Conservation (phyloP, 1,140 invertebrate species). For the Plectrocnemia conspersa region DNA sequence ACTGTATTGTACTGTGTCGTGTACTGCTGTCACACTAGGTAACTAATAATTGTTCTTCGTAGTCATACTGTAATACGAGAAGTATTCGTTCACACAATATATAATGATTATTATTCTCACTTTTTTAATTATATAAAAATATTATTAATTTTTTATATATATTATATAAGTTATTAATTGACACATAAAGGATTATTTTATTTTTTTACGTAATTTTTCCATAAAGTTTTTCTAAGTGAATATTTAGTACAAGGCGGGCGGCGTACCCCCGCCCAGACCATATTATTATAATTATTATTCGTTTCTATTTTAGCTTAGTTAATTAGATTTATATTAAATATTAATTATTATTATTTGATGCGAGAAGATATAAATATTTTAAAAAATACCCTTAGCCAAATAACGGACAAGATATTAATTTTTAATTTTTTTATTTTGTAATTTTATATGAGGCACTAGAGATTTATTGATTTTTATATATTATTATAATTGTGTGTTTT, state of each 20-base stretch:
- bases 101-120: conserved; percentile 1
- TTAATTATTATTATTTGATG: conserved; percentile 21
- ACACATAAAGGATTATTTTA: conserved; percentile 32
- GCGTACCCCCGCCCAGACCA: conserved; percentile 20
- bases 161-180: conserved; percentile 23
- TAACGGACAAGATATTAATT: conserved; percentile 26
- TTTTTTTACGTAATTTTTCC: conserved; percentile 36
- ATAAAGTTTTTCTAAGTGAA: conserved; percentile 28
- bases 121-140: conserved; percentile 21
- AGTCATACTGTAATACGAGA: too few relatives aligned
- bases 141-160: conserved; percentile 26
- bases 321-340: conserved; percentile 34
- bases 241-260: conserved; percentile 31
- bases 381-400: conserved; percentile 31
- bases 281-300: conserved; percentile 22
- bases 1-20: conserved; percentile 11
- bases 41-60: conserved; percentile 4
- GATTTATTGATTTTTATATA: conserved; percentile 27
- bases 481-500: conserved; percentile 22
- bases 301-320: conserved; percentile 33
- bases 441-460: conserved; percentile 26
- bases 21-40: conserved; percentile 12
- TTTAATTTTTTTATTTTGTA: conserved; percentile 34
- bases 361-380: conserved; percentile 27
- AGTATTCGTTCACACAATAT: too few relatives aligned